These are phyloP conservation scores for Solenopsis invicta DNA, from an alignment of 1,140 invertebrate species.

Conservation along the genomic window DNA sequence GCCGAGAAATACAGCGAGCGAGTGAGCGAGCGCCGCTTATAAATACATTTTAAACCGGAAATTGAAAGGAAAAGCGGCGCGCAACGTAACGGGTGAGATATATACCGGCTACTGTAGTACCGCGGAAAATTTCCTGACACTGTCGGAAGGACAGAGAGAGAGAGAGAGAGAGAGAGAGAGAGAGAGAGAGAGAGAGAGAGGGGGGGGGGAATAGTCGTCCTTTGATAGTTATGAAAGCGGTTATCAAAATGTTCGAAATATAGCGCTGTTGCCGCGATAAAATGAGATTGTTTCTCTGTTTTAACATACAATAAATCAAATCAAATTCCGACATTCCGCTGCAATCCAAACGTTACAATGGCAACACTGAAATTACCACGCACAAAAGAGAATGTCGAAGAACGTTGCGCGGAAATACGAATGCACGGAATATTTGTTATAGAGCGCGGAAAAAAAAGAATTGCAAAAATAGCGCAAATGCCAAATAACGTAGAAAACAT, in stretches of 20 bases:
- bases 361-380: background rate
- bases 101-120: background rate
- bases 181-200: no score
- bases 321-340: background rate
- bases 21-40: slow-evolving; percentile 5
- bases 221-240: background rate
- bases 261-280: background rate
- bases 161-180: no score
- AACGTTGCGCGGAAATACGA: background rate
- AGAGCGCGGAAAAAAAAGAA: background rate
- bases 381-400: background rate
- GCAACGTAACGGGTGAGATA: slow-evolving; percentile 8
- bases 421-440: background rate
- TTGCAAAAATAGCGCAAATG: slow-evolving; percentile 14
- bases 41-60: slow-evolving; percentile 64
- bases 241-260: slow-evolving; percentile 10
- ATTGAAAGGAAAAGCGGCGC: slow-evolving; percentile 70
- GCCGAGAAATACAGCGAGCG: slow-evolving; percentile 2
- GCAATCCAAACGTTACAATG: background rate
- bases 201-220: background rate
- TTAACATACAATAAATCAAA: background rate
- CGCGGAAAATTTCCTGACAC: slow-evolving; percentile 29
- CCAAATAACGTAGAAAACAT: slow-evolving; percentile 38
- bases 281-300: slow-evolving; percentile 19
- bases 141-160: background rate